Conservation (phyloP, 92 coral and sea anemone species). For the Siderastrea siderea region DNA sequence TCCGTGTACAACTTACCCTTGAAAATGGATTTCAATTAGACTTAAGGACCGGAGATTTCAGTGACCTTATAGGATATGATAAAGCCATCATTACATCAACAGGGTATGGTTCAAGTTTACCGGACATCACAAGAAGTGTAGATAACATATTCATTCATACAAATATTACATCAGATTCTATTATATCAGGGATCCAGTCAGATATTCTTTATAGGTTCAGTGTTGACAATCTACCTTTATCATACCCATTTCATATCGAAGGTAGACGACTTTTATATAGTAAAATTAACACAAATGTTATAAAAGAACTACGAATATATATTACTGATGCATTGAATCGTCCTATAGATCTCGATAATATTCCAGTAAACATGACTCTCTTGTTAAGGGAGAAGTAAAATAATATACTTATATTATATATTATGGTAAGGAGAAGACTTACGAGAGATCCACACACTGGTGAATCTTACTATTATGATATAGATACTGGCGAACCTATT, state of each 20-base stretch:
- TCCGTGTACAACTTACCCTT: not conserved
- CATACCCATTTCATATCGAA: constrained; percentile 13
- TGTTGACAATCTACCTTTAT: not conserved
- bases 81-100: not conserved
- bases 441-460: no score
- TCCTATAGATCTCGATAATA: not conserved
- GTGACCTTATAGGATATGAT: not conserved
- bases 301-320: no score
- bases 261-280: not conserved
- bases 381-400: no score
- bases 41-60: not conserved
- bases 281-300: constrained; percentile 1
- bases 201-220: not conserved
- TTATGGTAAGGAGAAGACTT: no score
- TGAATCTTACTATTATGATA: no score
- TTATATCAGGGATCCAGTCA: not conserved
- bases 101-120: not conserved
- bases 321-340: not conserved
- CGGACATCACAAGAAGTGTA: not conserved
- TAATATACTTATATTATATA: no score
- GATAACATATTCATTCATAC: not conserved
- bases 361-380: not conserved
- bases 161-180: not conserved
- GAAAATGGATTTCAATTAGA: not conserved
- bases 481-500: no score